Evolutionary conservation across 2,888 invertebrate genomes (phyloP).

Genomic region (Cataglyphis cursor): DNA sequence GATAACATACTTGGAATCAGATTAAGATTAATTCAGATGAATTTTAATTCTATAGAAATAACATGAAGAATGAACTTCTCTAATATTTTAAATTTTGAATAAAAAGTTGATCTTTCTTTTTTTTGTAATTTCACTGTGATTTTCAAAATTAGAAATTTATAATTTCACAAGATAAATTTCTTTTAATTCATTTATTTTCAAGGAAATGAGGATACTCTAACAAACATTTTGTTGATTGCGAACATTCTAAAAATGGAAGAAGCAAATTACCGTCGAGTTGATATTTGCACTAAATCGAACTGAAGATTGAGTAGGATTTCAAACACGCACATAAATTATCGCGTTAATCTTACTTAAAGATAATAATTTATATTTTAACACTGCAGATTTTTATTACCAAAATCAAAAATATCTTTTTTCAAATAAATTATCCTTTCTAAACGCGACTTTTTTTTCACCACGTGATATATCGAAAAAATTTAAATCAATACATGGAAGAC

Average conservation of each 20-base stretch:
- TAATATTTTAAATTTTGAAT: neutral
- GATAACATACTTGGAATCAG: neutral
- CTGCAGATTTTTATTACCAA: neutral
- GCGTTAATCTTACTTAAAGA: conserved; percentile 15
- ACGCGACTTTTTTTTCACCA: neutral
- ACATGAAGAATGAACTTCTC: neutral
- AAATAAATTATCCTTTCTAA: neutral
- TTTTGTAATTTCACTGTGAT: neutral
- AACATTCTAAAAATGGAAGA: conserved; percentile 22
- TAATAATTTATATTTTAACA: neutral
- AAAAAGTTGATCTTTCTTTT: neutral
- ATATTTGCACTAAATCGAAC: conserved; percentile 33
- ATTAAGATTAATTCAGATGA: neutral
- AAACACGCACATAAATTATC: conserved; percentile 8
- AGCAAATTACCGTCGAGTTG: conserved; percentile 32
- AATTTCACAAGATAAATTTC: neutral
- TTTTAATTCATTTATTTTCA: conserved; percentile 7
- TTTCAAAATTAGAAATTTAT: neutral
- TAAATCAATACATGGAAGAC: neutral
- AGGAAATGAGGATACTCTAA: neutral
- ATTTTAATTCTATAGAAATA: neutral
- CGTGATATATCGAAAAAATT: neutral
- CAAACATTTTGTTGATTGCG: neutral
- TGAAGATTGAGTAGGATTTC: conserved; percentile 12
- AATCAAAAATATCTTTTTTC: neutral